These are phyloP conservation scores for Standfussiana lucernea DNA, from an alignment of 2,888 invertebrate genomes.

Conservation along the genomic window DNA sequence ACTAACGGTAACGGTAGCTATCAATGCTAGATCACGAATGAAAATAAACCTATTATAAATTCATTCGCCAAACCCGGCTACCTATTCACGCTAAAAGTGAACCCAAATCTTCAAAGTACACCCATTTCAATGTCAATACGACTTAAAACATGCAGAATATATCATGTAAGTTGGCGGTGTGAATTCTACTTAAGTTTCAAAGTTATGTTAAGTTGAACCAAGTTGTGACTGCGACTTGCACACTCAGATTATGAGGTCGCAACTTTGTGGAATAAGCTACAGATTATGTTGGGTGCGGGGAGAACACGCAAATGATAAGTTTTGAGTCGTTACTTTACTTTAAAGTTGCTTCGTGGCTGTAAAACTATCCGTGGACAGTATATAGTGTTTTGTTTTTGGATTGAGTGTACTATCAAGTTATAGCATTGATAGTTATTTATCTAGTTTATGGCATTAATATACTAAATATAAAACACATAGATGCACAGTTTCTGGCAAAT, in stretches of 20 bases:
- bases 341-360: not conserved
- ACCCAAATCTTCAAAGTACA: slow-evolving; percentile 10
- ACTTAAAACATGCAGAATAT: slow-evolving; percentile 1
- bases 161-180: slow-evolving; percentile 31
- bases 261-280: slow-evolving; percentile 11
- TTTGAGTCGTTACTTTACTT: not conserved
- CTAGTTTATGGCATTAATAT: not conserved
- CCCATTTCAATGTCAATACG: slow-evolving; percentile 13
- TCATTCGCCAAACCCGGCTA: not conserved
- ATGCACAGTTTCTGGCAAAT: no score
- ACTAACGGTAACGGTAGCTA: no score
- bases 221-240: slow-evolving; percentile 42
- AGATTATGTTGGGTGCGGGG: slow-evolving; percentile 8
- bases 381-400: not conserved
- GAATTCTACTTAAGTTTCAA: slow-evolving; percentile 24
- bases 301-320: not conserved
- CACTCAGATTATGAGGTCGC: slow-evolving; percentile 25
- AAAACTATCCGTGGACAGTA: not conserved
- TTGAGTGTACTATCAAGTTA: not conserved
- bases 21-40: not conserved
- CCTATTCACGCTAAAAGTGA: not conserved
- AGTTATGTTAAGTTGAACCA: slow-evolving; percentile 47
- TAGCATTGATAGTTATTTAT: no score
- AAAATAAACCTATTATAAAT: not conserved
- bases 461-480: no score